Evolutionary conservation across 37 sponge, comb jelly and placozoan genomes (phyloP).

Genomic region (Cliona cf. orientalis): DNA sequence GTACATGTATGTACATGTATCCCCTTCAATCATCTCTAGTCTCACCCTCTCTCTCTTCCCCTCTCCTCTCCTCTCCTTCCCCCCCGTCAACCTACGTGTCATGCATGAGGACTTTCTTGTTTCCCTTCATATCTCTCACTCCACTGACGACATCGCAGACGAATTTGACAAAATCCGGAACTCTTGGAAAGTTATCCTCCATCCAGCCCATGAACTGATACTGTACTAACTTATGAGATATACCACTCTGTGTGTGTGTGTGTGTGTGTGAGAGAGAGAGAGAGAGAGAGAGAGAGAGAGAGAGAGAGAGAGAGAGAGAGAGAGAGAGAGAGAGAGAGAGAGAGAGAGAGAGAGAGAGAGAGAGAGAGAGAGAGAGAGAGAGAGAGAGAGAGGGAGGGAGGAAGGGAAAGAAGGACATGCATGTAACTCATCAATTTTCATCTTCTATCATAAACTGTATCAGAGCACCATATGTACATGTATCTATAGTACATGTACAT

Average conservation of each 20-base stretch:
- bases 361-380: conserved; percentile 38
- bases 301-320: conserved; percentile 12
- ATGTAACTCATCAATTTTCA: too few species aligned
- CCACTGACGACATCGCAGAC: conserved; percentile 22
- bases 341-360: conserved; percentile 35
- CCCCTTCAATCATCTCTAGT: too few species aligned
- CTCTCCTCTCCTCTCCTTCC: too few species aligned
- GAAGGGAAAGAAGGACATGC: conserved; percentile 23
- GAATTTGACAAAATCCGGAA: conserved; percentile 32
- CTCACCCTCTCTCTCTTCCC: too few species aligned
- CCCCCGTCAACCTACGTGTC: conserved; percentile 67
- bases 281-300: conserved; percentile 1
- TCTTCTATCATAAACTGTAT: neutral
- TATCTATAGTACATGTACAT: conserved; percentile 4
- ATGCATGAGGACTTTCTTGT: conserved; percentile 26
- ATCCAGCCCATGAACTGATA: conserved; percentile 67
- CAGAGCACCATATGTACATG: neutral
- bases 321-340: conserved; percentile 18
- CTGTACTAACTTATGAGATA: conserved; percentile 36
- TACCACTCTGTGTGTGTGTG: conserved; percentile 44
- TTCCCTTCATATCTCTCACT: neutral
- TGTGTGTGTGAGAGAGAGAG: conserved; percentile 10
- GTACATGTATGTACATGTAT: neutral
- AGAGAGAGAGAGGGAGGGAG: conserved; percentile 46
- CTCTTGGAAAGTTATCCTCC: neutral